Base-by-base conservation (phyloP, 2,888 invertebrate genomes). In the Cheilosia vernalis region DNA sequence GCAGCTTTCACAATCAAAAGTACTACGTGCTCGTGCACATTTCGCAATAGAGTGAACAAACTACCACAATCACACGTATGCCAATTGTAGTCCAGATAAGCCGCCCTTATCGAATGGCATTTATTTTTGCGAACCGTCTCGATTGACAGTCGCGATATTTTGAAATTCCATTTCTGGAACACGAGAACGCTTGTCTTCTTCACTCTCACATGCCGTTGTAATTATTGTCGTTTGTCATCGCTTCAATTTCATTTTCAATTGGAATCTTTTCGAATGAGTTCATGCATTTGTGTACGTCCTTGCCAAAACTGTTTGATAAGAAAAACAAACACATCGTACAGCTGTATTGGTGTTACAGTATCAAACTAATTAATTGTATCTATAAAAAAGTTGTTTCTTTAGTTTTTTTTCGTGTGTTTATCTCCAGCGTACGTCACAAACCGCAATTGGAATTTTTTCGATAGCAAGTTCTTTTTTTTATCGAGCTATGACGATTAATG, bases 221-320 rank as follows among this genome's bases (percentile, higher is more conserved):
- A 19, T 77, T 33, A 7, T 69, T 63, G 47, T 49, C 74, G 53
- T n/a, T 40, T 60, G 21, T 33, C 37, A 24, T 56, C 55, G 47
- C n/a, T 33, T 60, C 19, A 40, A 61, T 66, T 73, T 80, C 67
- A 40, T 40, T 80, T 80, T 73, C 66, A 67, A 66, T 73, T 51
- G 37, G 72, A 79, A 79, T 44, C 42, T 33, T 44, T 15, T 13
- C 0, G 2, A 51, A 60, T 60, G 7, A 53, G 21, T 61, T 49
- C 53, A 44, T 63, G n/a, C 15, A 53, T 13, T 13, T 37, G 37
- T 13, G 37, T 37, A 53, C 82, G 82, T 77, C 82, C 82, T 82
- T 82, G 77, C 47, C 72, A 82, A 82, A 49, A 82, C 77, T 72
- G 77, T 67, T 61, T 61, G 82, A 82, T 82, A 77, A 82, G 53